Conservation (phyloP, 2,797 vertebrate genomes). For the Acomys russatus region DNA sequence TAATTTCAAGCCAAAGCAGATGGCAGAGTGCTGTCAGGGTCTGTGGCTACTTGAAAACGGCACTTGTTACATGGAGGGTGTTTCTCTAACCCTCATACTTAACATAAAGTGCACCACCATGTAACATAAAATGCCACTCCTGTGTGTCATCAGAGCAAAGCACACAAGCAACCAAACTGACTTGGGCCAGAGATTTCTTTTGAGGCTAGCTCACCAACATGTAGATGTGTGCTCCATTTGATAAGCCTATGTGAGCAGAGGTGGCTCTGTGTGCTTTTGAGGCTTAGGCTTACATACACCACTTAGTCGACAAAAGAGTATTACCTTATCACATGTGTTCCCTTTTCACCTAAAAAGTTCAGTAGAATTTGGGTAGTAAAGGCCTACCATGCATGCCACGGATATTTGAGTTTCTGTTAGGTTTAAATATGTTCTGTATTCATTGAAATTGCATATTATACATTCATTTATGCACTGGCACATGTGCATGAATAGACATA, state of each 20-base stretch:
- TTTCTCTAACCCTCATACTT: too few relatives aligned
- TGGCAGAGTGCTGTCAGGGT: too few relatives aligned
- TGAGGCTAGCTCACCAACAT: neutral
- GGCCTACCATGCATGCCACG: neutral
- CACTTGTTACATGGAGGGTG: neutral
- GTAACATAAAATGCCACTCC: too few relatives aligned
- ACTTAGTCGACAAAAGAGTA: slow-evolving; percentile 4
- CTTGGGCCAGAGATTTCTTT: slow-evolving; percentile 15
- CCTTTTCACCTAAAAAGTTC: slow-evolving; percentile 19
- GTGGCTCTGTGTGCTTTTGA: slow-evolving; percentile 1
- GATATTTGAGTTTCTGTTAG: neutral
- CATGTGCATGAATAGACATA: neutral
- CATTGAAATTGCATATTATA: neutral
- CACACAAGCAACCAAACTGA: slow-evolving; percentile 1
- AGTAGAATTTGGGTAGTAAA: slow-evolving; percentile 45
- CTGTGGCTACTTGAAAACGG: neutral
- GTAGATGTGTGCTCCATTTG: neutral
- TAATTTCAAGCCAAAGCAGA: neutral
- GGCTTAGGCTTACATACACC: slow-evolving; percentile 35
- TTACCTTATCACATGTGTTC: slow-evolving; percentile 18
- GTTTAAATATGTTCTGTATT: neutral
- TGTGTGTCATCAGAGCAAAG: neutral
- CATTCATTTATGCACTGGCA: neutral
- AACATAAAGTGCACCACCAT: neutral
- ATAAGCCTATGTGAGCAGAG: slow-evolving; percentile 22